Percentiles rank a stretch among this genome's conserved stretches.
Conservation (phyloP, 2,797 vertebrate species). For the Passerculus sandwichensis region DNA sequence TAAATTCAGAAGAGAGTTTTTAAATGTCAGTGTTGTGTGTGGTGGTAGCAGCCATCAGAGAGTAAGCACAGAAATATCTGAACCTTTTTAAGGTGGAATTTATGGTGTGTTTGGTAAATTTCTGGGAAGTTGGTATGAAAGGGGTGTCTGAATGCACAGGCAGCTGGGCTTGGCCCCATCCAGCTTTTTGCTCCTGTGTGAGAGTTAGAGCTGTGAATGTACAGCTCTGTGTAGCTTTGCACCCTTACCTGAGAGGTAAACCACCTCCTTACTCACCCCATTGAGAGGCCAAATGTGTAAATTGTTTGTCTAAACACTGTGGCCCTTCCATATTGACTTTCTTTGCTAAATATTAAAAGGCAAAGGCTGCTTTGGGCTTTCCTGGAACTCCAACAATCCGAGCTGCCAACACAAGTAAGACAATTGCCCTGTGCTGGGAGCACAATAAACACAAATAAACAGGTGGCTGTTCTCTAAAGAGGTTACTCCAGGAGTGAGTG, state of each 20-base stretch:
- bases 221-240: background rate
- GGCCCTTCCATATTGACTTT: slow-evolving; percentile 6
- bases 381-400: background rate
- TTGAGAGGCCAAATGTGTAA: background rate
- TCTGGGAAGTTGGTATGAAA: background rate
- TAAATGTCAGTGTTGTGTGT: background rate
- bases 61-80: background rate
- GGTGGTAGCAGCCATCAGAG: background rate
- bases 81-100: background rate
- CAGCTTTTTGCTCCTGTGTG: background rate
- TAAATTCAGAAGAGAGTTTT: background rate
- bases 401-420: background rate
- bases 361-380: background rate
- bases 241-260: background rate
- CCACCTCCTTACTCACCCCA: background rate
- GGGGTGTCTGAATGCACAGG: background rate
- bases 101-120: background rate
- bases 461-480: background rate
- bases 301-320: slow-evolving; percentile 3
- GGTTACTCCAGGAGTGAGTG: background rate
- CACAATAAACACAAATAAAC: background rate
- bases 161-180: background rate
- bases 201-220: background rate
- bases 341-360: slow-evolving; percentile 35
- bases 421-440: background rate